These are phyloP conservation scores for Dastarcus helophoroides DNA, from an alignment of 2,888 invertebrate species.

Conservation along the genomic window DNA sequence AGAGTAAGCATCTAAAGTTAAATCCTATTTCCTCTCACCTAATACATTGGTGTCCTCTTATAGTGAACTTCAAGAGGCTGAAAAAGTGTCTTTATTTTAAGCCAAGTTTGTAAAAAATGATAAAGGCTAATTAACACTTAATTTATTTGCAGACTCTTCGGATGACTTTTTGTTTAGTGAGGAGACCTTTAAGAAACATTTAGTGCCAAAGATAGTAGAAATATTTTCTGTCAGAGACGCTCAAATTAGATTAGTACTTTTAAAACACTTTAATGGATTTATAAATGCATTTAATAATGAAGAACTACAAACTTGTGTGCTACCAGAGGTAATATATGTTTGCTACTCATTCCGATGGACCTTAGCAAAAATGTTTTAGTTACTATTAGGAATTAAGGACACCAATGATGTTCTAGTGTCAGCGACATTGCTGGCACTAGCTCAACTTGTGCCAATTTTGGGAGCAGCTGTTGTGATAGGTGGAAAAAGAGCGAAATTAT, in stretches of 20 bases:
- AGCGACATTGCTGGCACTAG: constrained; percentile 67
- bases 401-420: constrained; percentile 73
- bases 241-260: constrained; percentile 66
- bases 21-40: too few species aligned
- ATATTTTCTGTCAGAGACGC: constrained; percentile 78
- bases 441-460: constrained; percentile 72
- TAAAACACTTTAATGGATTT: constrained; percentile 68
- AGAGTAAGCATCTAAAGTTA: too few species aligned
- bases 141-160: constrained; percentile 12
- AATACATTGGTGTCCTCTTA: too few species aligned
- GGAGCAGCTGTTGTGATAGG: constrained; percentile 81
- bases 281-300: constrained; percentile 63
- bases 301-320: constrained; percentile 61
- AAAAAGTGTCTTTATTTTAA: constrained; percentile 16
- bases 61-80: too few species aligned
- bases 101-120: constrained; percentile 4
- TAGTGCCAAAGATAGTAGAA: constrained; percentile 66
- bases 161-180: constrained; percentile 54
- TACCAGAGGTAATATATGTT: constrained; percentile 62
- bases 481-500: constrained; percentile 66
- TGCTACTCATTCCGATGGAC: too few species aligned
- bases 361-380: constrained; percentile 44
- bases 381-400: constrained; percentile 79
- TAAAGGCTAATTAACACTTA: constrained; percentile 5
- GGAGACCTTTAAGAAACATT: constrained; percentile 55